These are phyloP conservation scores for Falcaria lacertinaria DNA, from an alignment of 2,888 invertebrate genomes.

Conservation along the genomic window DNA sequence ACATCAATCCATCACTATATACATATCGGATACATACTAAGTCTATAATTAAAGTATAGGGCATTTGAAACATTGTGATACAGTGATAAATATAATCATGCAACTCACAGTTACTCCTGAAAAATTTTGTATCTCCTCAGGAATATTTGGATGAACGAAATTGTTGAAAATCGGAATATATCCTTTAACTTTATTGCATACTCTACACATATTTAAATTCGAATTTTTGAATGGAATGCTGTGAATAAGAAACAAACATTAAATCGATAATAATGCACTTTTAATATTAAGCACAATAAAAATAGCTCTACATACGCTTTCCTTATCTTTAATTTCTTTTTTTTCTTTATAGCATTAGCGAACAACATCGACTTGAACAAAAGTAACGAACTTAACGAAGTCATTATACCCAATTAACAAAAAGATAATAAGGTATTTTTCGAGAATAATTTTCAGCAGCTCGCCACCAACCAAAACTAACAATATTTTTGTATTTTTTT, in stretches of 20 bases:
- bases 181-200: constrained; percentile 55
- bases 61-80: too few species aligned
- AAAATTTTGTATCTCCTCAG: constrained; percentile 58
- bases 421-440: too few species aligned
- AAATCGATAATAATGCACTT: not conserved
- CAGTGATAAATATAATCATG: too few species aligned
- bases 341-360: constrained; percentile 54
- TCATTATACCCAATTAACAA: too few species aligned
- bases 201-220: constrained; percentile 43
- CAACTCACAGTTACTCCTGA: constrained; percentile 59
- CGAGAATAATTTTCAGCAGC: too few species aligned
- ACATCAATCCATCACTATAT: too few species aligned
- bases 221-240: constrained; percentile 28
- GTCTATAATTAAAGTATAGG: too few species aligned
- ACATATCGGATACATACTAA: too few species aligned
- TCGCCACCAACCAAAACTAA: too few species aligned
- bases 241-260: constrained; percentile 14
- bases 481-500: too few species aligned
- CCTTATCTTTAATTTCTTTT: constrained; percentile 44
- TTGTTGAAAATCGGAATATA: constrained; percentile 62
- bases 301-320: constrained; percentile 39
- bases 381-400: constrained; percentile 55
- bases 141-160: constrained; percentile 47
- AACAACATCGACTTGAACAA: constrained; percentile 63
- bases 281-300: not conserved